A percentile compares a stretch with the other conserved stretches of the same genome.
Conservation (phyloP, 2,113 vertebrate species). For the Anser brachyrhynchus region DNA sequence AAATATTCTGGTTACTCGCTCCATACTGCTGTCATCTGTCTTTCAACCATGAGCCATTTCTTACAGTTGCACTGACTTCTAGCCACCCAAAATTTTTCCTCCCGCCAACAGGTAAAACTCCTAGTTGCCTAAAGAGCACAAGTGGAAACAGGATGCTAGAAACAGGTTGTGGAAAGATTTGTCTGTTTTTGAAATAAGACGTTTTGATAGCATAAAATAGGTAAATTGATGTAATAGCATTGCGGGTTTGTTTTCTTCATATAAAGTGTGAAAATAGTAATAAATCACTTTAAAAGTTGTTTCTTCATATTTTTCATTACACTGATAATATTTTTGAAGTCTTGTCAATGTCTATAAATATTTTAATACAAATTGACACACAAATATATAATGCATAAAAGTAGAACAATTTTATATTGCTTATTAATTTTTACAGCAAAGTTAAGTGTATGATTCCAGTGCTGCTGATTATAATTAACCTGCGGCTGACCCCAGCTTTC, state of each 20-base stretch:
- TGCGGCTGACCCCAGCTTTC: neutral
- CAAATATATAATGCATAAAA: neutral
- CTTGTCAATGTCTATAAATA: neutral
- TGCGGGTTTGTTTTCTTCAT: neutral
- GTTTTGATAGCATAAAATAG: neutral
- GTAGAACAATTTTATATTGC: neutral
- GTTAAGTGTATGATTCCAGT: neutral
- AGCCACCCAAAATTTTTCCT: neutral
- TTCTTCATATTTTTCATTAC: neutral
- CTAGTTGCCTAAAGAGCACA: neutral
- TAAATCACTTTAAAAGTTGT: neutral
- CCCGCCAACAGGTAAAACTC: neutral
- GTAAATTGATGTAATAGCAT: neutral
- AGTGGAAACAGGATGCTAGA: neutral
- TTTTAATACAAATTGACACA: neutral
- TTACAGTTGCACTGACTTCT: conserved; percentile 2
- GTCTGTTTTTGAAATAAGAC: neutral
- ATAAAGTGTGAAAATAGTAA: neutral
- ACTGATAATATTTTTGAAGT: neutral
- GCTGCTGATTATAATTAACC: neutral
- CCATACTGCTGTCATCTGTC: conserved; percentile 56
- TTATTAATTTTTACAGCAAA: neutral
- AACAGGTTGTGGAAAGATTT: neutral
- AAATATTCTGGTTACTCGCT: conserved; percentile 53
- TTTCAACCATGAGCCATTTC: conserved; percentile 38